Percentiles rank a stretch among this genome's conserved stretches.
phyloP scores from a whole-genome alignment of 2,113 vertebrate genomes.

The Brachypteracias leptosomus region DNA sequence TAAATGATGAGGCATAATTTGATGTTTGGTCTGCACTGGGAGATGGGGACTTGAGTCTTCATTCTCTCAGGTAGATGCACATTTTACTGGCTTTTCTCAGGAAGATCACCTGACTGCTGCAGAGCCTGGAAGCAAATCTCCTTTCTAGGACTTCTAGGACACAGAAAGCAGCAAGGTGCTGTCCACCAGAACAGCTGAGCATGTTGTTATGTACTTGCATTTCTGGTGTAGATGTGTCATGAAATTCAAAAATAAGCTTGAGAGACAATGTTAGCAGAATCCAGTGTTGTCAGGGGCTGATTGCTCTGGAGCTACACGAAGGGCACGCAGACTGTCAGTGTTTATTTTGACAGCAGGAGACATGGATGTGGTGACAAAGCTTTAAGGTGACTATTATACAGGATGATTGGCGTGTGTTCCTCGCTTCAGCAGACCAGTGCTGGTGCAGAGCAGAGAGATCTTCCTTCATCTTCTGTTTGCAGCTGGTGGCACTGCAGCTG shows the following conservation, averaged over 20 bases:
- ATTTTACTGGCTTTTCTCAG: background rate
- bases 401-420: background rate
- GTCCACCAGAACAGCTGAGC: background rate
- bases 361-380: background rate
- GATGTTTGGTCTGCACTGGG: background rate
- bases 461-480: background rate
- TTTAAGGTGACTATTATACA: background rate
- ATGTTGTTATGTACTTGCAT: background rate
- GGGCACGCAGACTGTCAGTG: background rate
- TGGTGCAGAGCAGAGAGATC: background rate
- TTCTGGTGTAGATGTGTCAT: background rate
- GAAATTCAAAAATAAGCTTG: slow-evolving; percentile 9
- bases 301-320: background rate
- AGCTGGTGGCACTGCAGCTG: background rate
- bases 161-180: background rate
- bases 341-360: background rate
- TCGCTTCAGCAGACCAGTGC: background rate
- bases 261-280: background rate
- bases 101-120: background rate
- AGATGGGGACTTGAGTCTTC: background rate
- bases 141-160: background rate
- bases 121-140: background rate
- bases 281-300: background rate
- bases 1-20: background rate
- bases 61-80: background rate